A percentile compares a stretch with the other conserved stretches of the same genome.
Conservation (phyloP, 2,797 vertebrate genomes). For the Octomys mimax region DNA sequence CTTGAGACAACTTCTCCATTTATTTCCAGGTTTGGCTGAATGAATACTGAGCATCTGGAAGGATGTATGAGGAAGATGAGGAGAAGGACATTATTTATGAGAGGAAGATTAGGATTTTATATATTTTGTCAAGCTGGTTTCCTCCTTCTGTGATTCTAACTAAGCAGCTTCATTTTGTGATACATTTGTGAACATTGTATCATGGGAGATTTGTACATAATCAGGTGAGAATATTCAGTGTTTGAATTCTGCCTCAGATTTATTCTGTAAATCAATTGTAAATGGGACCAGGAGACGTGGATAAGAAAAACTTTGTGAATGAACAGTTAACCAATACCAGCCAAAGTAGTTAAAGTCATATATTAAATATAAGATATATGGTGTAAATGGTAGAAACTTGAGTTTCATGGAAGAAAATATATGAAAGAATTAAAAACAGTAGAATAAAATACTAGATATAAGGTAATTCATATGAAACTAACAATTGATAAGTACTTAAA, state of each 20-base stretch:
- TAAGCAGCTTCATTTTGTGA: neutral
- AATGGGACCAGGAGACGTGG: neutral
- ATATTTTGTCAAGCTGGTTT: neutral
- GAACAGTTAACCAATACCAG: neutral
- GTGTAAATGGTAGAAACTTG: neutral
- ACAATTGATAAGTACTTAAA: neutral
- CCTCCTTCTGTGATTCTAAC: neutral
- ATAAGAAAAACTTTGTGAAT: neutral
- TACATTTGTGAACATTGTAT: neutral
- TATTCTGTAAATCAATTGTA: neutral
- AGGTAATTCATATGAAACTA: neutral
- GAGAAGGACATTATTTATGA: neutral
- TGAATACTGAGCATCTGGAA: neutral
- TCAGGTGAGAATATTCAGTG: neutral
- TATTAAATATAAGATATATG: neutral
- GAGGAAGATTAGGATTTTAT: neutral
- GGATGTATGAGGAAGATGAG: neutral
- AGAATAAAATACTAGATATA: neutral
- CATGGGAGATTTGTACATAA: neutral
- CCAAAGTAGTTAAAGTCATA: neutral
- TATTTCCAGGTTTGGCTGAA: neutral
- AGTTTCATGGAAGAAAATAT: constrained; percentile 23
- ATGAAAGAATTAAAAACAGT: neutral
- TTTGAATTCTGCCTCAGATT: neutral
- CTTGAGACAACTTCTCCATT: neutral